phyloP scores from a whole-genome alignment of 2,888 invertebrate species.

The Saturnia pavonia region DNA sequence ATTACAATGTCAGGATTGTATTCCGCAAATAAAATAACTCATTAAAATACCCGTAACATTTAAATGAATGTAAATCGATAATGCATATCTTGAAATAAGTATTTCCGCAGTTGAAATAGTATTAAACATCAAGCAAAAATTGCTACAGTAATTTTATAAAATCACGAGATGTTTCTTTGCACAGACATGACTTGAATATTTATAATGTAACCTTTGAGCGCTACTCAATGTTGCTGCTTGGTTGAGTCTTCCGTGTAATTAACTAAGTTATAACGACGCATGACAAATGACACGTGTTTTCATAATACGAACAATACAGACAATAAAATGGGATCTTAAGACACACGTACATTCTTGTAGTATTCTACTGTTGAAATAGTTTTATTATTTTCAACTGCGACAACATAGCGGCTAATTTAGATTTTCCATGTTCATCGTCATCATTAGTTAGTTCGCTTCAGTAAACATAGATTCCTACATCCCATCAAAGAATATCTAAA shows the following conservation, averaged over 20 bases:
- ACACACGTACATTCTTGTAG: background rate
- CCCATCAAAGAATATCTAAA: background rate
- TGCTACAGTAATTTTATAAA: constrained; percentile 37
- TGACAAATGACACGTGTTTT: constrained; percentile 30
- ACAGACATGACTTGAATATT: constrained; percentile 33
- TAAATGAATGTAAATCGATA: background rate
- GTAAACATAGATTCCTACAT: background rate
- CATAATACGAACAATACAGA: constrained; percentile 25
- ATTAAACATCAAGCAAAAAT: background rate
- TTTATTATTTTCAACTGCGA: background rate
- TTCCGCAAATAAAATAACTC: background rate
- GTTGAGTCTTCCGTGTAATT: constrained; percentile 48
- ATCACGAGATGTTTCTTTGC: constrained; percentile 35
- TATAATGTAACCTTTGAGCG: constrained; percentile 39
- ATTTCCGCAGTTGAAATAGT: background rate
- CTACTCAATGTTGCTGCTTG: constrained; percentile 37
- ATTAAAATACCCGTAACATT: background rate
- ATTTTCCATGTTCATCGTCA: background rate
- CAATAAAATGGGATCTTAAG: background rate
- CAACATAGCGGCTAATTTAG: background rate
- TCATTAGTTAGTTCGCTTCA: background rate
- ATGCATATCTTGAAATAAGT: background rate
- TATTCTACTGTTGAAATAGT: background rate
- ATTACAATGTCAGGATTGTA: background rate
- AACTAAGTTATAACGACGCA: constrained; percentile 37